Base-by-base conservation (phyloP, 2,797 vertebrate genomes). In the Poeciliopsis infans region DNA sequence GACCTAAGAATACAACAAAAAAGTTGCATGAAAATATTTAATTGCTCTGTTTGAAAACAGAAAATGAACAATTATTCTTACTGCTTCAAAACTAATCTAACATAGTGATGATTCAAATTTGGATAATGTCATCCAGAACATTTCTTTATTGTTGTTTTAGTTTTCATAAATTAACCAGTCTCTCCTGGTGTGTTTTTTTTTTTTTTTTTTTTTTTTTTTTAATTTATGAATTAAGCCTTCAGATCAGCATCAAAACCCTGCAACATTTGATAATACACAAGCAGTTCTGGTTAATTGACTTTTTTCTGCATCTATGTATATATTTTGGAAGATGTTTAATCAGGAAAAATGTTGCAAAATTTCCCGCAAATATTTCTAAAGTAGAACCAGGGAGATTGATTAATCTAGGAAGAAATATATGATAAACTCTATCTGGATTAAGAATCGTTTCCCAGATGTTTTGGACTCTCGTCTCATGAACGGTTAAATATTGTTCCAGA, bases 401-500 rank as follows among this genome's bases (percentile, higher is more conserved):
- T 28, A 13, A 57, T n/a, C n/a, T 55, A 55, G 25, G 3, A 12
- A 55, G 10, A n/a, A 25, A 55, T 11, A 55, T 11, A 55, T 55
- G 3, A 55, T n/a, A 0, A n/a, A 55, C 11, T n/a, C n/a, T 0
- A 13, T 12, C 1, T 28, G 20, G 4, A 28, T 57, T 57, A n/a
- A 57, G n/a, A n/a, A 57, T n/a, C 11, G 5, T 0, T 13, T 57
- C n/a, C 11, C n/a, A 13, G 28, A 57, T 13, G 11, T 57, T 57
- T 28, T 11, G 53, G n/a, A 57, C 53, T 57, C 53, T 1, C 13
- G 53, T 57, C n/a, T 55, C 25, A 12, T 57, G 53, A 57, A 57
- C 55, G 28, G 28, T 57, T 57, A 28, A 57, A 57, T 15, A 2
- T 15, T 41, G 39, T 41, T 41, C 39, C 61, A 95, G 95, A 98